Percentiles rank a stretch among this genome's conserved stretches.
Conservation (phyloP, 2,797 vertebrate species). For the Neostethus bicornis region DNA sequence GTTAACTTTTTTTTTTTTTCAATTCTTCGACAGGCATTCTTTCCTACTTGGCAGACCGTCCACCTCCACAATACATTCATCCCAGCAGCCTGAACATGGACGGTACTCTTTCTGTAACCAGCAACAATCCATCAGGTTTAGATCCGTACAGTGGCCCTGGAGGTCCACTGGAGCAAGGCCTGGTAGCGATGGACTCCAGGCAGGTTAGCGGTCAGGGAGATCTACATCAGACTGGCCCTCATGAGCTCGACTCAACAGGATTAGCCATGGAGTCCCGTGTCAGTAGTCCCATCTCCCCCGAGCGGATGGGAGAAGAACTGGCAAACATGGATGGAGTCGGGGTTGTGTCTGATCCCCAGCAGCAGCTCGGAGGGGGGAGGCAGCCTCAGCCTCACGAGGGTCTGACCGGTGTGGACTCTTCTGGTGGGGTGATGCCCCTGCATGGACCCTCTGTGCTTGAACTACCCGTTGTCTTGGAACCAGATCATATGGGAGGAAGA, state of each 20-base stretch:
- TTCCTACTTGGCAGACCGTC: conserved; percentile 97
- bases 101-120: conserved; percentile 87
- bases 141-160: conserved; percentile 90
- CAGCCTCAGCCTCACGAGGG: conserved; percentile 85
- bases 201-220: conserved; percentile 81
- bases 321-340: conserved; percentile 89
- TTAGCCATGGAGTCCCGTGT: conserved; percentile 92
- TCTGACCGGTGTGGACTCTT: conserved; percentile 85
- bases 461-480: conserved; percentile 94
- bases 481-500: conserved; percentile 85
- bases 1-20: not conserved
- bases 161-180: conserved; percentile 89
- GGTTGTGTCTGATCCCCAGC: conserved; percentile 73
- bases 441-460: conserved; percentile 88
- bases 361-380: conserved; percentile 80
- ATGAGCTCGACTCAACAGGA: conserved; percentile 89
- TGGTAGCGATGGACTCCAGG: conserved; percentile 92
- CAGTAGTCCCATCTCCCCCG: conserved; percentile 93
- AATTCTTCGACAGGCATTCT: conserved; percentile 87
- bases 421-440: conserved; percentile 87
- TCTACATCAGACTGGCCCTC: conserved; percentile 87
- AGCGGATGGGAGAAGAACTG: conserved; percentile 91
- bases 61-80: conserved; percentile 97
- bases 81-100: conserved; percentile 94
- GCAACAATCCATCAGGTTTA: conserved; percentile 85